These are phyloP conservation scores for Lepus europaeus DNA, from an alignment of 2,113 vertebrate species.

Conservation along the genomic window DNA sequence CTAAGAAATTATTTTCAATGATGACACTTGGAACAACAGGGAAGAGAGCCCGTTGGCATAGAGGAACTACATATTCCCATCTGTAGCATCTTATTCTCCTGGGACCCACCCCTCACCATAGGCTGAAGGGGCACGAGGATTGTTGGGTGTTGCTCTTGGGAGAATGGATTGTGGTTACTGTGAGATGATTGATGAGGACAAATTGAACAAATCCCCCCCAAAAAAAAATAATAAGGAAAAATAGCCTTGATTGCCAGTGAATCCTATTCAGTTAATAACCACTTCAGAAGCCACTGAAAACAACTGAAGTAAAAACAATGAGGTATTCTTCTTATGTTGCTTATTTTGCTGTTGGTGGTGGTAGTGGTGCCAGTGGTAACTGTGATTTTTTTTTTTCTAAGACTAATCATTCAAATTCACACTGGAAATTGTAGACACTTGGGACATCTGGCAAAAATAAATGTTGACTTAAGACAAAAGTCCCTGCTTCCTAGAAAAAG, in stretches of 20 bases:
- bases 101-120: background rate
- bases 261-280: background rate
- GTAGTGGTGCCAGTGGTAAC: too few relatives aligned
- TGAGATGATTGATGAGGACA: slow-evolving; percentile 28
- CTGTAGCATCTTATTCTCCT: slow-evolving; percentile 64
- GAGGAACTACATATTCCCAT: slow-evolving; percentile 46
- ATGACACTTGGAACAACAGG: slow-evolving; percentile 79
- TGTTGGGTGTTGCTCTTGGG: background rate
- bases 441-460: slow-evolving; percentile 72
- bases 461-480: slow-evolving; percentile 68
- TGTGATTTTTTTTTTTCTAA: background rate
- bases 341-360: background rate
- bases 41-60: slow-evolving; percentile 65
- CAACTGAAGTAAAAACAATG: background rate
- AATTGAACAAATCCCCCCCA: background rate
- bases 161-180: background rate
- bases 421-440: slow-evolving; percentile 68
- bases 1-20: slow-evolving; percentile 82
- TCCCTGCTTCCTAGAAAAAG: slow-evolving; percentile 59
- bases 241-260: background rate
- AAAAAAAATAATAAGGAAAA: slow-evolving; percentile 40
- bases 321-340: background rate
- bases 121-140: background rate
- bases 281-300: slow-evolving; percentile 29
- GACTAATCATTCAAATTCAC: background rate